phyloP scores from a whole-genome alignment of 2,888 invertebrate species.

The Philonicus albiceps region DNA sequence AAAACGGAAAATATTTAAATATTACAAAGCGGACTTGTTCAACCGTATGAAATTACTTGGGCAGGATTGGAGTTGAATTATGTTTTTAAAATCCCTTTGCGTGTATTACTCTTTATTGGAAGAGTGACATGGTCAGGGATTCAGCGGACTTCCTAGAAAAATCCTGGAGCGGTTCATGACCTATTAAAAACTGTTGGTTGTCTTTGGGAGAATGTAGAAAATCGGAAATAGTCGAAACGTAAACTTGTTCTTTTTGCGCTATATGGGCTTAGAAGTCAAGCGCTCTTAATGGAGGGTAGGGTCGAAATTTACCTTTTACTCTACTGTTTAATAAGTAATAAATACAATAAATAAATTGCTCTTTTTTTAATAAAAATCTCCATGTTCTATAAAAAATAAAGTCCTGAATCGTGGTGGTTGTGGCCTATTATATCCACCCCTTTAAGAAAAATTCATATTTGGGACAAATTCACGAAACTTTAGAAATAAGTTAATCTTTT shows the following conservation, averaged over 20 bases:
- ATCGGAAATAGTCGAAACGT: background rate
- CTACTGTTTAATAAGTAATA: too few relatives aligned
- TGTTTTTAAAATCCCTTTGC: background rate
- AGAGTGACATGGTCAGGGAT: background rate
- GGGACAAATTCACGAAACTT: background rate
- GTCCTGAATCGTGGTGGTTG: background rate
- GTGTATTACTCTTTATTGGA: background rate
- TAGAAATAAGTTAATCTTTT: too few relatives aligned
- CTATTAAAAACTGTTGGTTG: background rate
- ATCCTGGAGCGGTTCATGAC: background rate
- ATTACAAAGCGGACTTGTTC: background rate
- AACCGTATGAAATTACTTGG: background rate
- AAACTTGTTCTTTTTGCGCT: too few relatives aligned
- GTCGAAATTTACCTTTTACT: too few relatives aligned
- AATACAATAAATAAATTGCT: too few relatives aligned
- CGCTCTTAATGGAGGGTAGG: too few relatives aligned
- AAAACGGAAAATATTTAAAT: constrained; percentile 20
- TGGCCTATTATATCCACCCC: background rate
- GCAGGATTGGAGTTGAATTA: constrained; percentile 4
- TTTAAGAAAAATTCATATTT: background rate
- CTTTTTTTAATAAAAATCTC: too few relatives aligned
- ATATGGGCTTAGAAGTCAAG: too few relatives aligned
- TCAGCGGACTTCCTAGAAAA: background rate
- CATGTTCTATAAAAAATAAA: background rate
- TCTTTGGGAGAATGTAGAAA: background rate